These are phyloP conservation scores for Drosophila sordidula DNA, from an alignment of 2,888 invertebrate genomes.

Conservation along the genomic window DNA sequence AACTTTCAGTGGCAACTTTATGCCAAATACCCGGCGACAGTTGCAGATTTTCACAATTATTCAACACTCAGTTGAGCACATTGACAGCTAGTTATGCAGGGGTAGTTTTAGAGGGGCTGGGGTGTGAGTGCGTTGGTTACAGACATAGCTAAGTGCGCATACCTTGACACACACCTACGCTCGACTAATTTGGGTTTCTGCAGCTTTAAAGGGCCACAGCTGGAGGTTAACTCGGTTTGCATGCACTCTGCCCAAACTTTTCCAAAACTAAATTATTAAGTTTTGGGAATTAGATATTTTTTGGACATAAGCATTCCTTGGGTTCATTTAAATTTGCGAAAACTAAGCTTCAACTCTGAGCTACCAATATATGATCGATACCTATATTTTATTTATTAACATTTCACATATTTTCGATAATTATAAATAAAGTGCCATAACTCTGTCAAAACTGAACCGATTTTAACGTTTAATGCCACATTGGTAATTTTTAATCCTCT, in stretches of 20 bases:
- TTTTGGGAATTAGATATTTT: not conserved
- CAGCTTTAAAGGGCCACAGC: not conserved
- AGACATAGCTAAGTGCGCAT: conserved; percentile 2
- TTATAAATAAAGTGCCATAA: too few relatives aligned
- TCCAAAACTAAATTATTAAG: conserved; percentile 16
- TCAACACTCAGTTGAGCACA: conserved; percentile 10
- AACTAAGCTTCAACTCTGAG: too few relatives aligned
- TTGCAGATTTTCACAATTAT: conserved; percentile 40
- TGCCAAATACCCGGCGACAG: conserved; percentile 31
- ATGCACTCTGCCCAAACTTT: conserved; percentile 18
- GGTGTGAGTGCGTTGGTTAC: not conserved
- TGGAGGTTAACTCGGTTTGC: conserved; percentile 5
- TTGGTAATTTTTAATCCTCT: too few relatives aligned
- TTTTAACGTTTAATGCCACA: too few relatives aligned
- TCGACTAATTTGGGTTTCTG: conserved; percentile 29
- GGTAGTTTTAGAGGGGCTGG: too few relatives aligned
- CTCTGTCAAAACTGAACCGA: too few relatives aligned
- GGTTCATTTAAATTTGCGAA: not conserved
- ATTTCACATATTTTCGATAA: too few relatives aligned
- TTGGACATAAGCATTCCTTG: not conserved
- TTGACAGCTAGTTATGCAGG: conserved; percentile 10
- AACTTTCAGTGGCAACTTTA: conserved; percentile 32
- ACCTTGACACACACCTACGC: conserved; percentile 4
- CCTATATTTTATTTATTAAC: too few relatives aligned
- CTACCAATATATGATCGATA: too few relatives aligned